Evolutionary conservation across 2,888 invertebrate genomes (phyloP).

Genomic region (Sthenelais limicola): DNA sequence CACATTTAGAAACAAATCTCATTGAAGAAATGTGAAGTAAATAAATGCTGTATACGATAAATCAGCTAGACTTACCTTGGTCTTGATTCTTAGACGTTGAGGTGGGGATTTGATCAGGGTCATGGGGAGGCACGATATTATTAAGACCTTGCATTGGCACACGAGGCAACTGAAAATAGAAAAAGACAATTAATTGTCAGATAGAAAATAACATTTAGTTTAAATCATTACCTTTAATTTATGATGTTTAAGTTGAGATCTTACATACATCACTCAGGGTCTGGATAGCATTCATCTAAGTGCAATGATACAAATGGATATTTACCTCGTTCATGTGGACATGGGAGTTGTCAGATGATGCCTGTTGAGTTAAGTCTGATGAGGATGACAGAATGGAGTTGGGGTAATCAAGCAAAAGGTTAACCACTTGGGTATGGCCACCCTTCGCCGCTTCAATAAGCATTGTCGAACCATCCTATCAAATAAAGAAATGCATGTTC

Average conservation of each 20-base stretch:
- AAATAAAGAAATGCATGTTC: constrained; percentile 37
- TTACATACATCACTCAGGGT: no score
- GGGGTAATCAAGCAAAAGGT: constrained; percentile 87
- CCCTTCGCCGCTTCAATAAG: constrained; percentile 98
- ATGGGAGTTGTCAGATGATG: constrained; percentile 46
- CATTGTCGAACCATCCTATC: constrained; percentile 95
- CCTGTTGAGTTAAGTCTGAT: constrained; percentile 45
- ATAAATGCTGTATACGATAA: not conserved
- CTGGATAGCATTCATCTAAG: no score
- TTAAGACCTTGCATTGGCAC: constrained; percentile 69
- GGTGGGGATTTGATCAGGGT: constrained; percentile 61
- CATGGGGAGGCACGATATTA: constrained; percentile 69
- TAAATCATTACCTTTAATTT: no score
- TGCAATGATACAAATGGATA: not conserved
- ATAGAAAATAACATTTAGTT: not conserved
- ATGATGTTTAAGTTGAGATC: no score
- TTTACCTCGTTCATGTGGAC: constrained; percentile 46
- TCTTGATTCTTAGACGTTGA: constrained; percentile 6
- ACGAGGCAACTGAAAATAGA: constrained; percentile 57
- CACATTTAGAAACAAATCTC: not conserved
- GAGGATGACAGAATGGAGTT: constrained; percentile 44
- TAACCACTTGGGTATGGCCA: constrained; percentile 96
- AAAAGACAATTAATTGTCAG: not conserved
- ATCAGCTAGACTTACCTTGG: constrained; percentile 10
- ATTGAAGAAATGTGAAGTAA: not conserved